These are phyloP conservation scores for Lamproptera curius DNA, from an alignment of 2,888 invertebrate species.

Conservation along the genomic window DNA sequence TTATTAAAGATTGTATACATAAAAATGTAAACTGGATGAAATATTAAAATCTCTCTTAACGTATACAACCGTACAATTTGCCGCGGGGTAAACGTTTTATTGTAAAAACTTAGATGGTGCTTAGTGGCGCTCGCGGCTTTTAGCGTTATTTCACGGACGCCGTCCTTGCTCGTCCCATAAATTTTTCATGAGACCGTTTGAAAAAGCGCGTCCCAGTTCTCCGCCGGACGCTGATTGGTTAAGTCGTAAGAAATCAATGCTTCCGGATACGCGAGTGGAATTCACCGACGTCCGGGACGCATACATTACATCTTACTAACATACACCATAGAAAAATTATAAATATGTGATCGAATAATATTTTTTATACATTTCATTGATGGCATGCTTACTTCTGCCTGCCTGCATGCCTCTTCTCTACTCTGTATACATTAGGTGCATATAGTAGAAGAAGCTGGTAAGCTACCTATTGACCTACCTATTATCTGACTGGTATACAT, in stretches of 20 bases:
- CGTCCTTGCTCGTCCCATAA: slow-evolving; percentile 42
- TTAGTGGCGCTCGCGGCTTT: slow-evolving; percentile 1
- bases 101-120: slow-evolving; percentile 6
- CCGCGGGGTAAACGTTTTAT: neutral
- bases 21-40: too few species aligned
- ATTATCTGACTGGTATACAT: too few species aligned
- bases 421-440: too few species aligned
- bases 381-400: too few species aligned
- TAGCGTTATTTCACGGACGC: slow-evolving; percentile 13
- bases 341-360: too few species aligned
- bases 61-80: neutral
- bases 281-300: slow-evolving; percentile 7
- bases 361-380: too few species aligned
- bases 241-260: slow-evolving; percentile 32
- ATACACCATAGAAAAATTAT: too few species aligned
- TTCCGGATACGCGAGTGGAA: slow-evolving; percentile 28
- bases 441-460: too few species aligned
- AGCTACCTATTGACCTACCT: too few species aligned
- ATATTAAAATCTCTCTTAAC: neutral
- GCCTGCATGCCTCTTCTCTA: too few species aligned
- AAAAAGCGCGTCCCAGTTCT: slow-evolving; percentile 59
- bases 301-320: too few species aligned
- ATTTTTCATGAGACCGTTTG: slow-evolving; percentile 74
- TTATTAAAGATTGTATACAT: too few species aligned
- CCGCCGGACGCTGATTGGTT: slow-evolving; percentile 49